Conservation (phyloP, 23 tunicate species). For the Botrylloides violaceus region DNA sequence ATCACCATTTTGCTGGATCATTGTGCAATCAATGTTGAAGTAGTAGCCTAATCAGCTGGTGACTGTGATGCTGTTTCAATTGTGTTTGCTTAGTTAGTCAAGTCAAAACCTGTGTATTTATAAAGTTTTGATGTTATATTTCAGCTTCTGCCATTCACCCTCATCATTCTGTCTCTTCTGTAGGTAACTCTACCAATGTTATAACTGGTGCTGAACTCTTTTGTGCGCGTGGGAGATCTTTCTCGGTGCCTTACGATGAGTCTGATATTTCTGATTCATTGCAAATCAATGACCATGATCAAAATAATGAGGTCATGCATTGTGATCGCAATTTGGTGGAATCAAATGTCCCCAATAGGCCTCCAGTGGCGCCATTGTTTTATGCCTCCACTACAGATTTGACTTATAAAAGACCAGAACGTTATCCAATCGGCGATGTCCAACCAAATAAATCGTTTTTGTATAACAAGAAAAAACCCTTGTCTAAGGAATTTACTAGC, state of each 20-base stretch:
- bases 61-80: too few relatives aligned
- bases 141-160: slow-evolving; percentile 3
- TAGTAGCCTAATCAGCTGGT: too few relatives aligned
- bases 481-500: slow-evolving; percentile 11
- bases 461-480: neutral
- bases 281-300: too few relatives aligned
- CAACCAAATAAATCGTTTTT: slow-evolving; percentile 14
- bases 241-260: neutral
- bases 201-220: neutral
- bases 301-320: too few relatives aligned
- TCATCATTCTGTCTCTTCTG: too few relatives aligned
- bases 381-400: neutral
- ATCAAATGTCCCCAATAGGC: too few relatives aligned
- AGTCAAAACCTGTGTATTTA: neutral
- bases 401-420: neutral
- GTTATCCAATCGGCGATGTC: neutral
- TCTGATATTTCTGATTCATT: too few relatives aligned
- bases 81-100: too few relatives aligned
- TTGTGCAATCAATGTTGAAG: too few relatives aligned
- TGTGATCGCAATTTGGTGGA: too few relatives aligned
- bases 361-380: neutral
- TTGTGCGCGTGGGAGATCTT: neutral
- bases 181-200: neutral
- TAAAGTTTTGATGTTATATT: neutral
- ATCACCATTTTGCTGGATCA: neutral